A percentile compares a stretch with the other conserved stretches of the same genome.
Evolutionary conservation across 2,888 invertebrate species (phyloP).

Genomic region (Nycteola revayana): DNA sequence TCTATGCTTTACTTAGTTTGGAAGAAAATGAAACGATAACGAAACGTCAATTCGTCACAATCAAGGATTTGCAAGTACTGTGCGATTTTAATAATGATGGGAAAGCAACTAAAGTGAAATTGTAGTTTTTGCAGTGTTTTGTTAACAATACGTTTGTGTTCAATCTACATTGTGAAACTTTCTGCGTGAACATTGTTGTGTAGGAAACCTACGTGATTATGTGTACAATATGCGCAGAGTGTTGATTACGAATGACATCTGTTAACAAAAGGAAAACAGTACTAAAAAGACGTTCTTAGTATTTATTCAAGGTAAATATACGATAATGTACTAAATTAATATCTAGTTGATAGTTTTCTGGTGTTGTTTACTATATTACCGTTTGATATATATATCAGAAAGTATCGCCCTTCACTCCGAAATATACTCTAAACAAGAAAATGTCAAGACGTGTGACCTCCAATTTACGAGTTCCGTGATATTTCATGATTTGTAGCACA

Average conservation of each 20-base stretch:
- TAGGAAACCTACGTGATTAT: constrained; percentile 55
- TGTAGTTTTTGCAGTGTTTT: constrained; percentile 47
- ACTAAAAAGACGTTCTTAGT: constrained; percentile 36
- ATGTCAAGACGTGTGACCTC: constrained; percentile 75
- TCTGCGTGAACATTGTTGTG: constrained; percentile 45
- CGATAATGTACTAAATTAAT: constrained; percentile 10
- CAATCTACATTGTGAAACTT: constrained; percentile 33
- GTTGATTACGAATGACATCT: constrained; percentile 78
- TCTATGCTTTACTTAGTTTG: too few species aligned
- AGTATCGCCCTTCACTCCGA: constrained; percentile 59
- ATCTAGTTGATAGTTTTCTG: not conserved
- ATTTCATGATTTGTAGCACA: constrained; percentile 22
- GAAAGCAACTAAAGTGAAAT: constrained; percentile 45
- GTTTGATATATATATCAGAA: constrained; percentile 34
- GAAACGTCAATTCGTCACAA: constrained; percentile 39
- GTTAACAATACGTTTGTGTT: constrained; percentile 39
- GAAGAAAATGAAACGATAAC: too few species aligned
- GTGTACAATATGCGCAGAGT: constrained; percentile 75
- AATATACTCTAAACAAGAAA: constrained; percentile 59
- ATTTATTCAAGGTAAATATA: constrained; percentile 50
- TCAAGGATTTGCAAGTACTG: constrained; percentile 30
- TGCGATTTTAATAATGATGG: constrained; percentile 40
- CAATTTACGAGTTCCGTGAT: constrained; percentile 48
- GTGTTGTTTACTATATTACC: constrained; percentile 9
- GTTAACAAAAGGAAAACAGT: constrained; percentile 72